phyloP scores from a whole-genome alignment of 2,888 invertebrate genomes.

The Oasisia sp. region DNA sequence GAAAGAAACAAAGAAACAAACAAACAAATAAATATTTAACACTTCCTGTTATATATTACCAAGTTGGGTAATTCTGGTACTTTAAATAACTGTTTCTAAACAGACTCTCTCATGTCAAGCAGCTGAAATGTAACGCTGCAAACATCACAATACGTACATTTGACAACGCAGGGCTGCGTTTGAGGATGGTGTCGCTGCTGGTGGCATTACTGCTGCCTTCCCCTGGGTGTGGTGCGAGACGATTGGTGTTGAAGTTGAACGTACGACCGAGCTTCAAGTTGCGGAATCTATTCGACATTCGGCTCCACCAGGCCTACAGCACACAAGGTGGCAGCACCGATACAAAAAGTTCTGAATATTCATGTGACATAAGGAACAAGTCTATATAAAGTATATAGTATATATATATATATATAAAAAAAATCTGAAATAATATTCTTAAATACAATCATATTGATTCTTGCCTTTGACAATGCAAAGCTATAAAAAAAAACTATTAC shows the following conservation, averaged over 20 bases:
- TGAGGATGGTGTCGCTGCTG: constrained; percentile 25
- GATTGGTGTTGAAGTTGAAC: constrained; percentile 51
- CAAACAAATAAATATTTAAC: too few relatives aligned
- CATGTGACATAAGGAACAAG: not conserved
- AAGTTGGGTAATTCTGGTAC: too few relatives aligned
- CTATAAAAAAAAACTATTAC: not conserved
- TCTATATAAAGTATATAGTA: not conserved
- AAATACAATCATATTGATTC: not conserved
- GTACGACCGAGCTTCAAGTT: constrained; percentile 62
- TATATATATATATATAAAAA: too few relatives aligned
- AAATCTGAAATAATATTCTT: not conserved
- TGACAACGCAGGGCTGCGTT: constrained; percentile 4
- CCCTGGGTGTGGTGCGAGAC: constrained; percentile 50
- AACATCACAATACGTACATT: not conserved
- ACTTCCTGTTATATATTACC: too few relatives aligned
- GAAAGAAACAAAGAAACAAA: too few relatives aligned
- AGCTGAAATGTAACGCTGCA: not conserved
- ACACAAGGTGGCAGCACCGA: not conserved
- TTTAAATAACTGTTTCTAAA: not conserved
- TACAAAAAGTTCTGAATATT: not conserved
- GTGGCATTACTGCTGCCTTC: constrained; percentile 5
- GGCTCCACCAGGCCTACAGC: constrained; percentile 63
- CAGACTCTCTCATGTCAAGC: not conserved
- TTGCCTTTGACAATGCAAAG: not conserved
- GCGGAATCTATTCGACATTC: constrained; percentile 61